Evolutionary conservation across 2,888 invertebrate species (phyloP).

Genomic region (Tolmerus cingulatus): DNA sequence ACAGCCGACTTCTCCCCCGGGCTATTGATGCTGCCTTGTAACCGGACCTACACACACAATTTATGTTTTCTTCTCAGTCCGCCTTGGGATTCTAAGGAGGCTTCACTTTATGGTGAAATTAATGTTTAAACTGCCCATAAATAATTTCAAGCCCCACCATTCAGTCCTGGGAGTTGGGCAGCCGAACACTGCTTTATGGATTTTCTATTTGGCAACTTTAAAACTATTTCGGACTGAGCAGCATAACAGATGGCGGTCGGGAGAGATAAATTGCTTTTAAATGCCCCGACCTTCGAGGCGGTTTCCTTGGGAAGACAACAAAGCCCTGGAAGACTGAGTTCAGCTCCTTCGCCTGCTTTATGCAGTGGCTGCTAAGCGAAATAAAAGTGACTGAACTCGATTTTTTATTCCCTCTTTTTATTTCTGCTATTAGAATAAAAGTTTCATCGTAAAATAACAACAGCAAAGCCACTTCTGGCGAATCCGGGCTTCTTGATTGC

Average conservation of each 20-base stretch:
- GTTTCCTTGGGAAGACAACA: neutral
- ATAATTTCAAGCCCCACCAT: constrained; percentile 14
- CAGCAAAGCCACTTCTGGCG: neutral
- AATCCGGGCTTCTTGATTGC: neutral
- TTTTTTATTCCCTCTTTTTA: neutral
- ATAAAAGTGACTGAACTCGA: neutral
- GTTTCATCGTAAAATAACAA: neutral
- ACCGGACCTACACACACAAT: neutral
- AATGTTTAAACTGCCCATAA: constrained; percentile 25
- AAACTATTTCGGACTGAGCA: constrained; percentile 11
- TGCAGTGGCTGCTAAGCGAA: neutral
- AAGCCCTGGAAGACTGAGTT: neutral
- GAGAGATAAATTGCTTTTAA: constrained; percentile 31
- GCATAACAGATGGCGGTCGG: neutral
- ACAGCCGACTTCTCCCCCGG: neutral
- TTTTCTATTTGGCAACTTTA: constrained; percentile 25
- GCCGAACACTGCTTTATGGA: neutral
- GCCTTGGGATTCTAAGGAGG: neutral
- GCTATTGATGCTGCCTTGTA: neutral
- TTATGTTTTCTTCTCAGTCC: neutral
- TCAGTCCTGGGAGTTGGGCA: neutral
- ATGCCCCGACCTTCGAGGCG: constrained; percentile 1
- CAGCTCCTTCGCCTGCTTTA: neutral
- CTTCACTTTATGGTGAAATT: constrained; percentile 7
- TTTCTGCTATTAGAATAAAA: neutral